Evolutionary conservation across 2,888 invertebrate species (phyloP).

Genomic region (Drosophila nr. fundita): DNA sequence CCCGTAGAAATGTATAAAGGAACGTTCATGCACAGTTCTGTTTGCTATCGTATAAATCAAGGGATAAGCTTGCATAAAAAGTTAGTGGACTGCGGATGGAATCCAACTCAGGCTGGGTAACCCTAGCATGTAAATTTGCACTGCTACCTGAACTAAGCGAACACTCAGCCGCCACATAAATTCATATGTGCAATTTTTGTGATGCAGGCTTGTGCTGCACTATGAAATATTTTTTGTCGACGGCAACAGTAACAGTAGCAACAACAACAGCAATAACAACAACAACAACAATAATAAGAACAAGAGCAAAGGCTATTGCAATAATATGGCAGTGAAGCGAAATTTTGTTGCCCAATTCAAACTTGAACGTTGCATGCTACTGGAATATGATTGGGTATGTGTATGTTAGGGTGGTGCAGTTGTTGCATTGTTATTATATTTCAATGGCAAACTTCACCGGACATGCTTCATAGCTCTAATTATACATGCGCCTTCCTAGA

Average conservation of each 20-base stretch:
- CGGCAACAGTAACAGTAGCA: constrained; percentile 29
- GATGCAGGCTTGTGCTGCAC: constrained; percentile 64
- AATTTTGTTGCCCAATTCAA: constrained; percentile 67
- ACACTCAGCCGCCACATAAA: constrained; percentile 46
- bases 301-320: constrained; percentile 37
- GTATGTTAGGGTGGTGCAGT: constrained; percentile 25
- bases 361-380: constrained; percentile 50
- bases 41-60: constrained; percentile 78
- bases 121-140: constrained; percentile 55
- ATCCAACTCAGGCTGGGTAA: constrained; percentile 24
- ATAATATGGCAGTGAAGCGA: constrained; percentile 53
- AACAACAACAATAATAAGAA: constrained; percentile 6
- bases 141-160: constrained; percentile 58
- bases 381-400: constrained; percentile 15
- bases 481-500: constrained; percentile 78
- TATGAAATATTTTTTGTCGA: constrained; percentile 70
- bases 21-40: constrained; percentile 65
- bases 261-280: constrained; percentile 1
- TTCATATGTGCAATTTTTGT: constrained; percentile 49
- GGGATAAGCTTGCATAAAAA: constrained; percentile 69
- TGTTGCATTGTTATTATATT: constrained; percentile 63
- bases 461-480: constrained; percentile 81
- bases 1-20: constrained; percentile 6
- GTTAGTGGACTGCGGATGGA: constrained; percentile 33
- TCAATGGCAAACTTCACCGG: constrained; percentile 80